Conservation (phyloP, 1,140 invertebrate species). For the Mizuhopecten yessoensis region DNA sequence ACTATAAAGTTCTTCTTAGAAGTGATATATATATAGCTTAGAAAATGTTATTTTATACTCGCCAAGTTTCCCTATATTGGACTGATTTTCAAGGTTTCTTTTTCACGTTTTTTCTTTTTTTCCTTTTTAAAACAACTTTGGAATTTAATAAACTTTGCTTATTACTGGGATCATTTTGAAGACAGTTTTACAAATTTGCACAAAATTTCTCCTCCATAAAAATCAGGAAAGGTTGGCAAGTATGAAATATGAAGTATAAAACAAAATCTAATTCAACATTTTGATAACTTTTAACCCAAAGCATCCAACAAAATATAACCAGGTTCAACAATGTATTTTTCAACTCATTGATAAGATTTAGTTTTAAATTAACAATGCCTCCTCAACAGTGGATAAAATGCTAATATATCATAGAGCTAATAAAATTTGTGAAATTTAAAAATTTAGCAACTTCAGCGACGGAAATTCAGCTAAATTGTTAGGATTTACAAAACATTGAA, state of each 20-base stretch:
- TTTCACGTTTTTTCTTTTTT: no score
- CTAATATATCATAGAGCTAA: not conserved
- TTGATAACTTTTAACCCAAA: not conserved
- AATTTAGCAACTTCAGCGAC: not conserved
- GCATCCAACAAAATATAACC: not conserved
- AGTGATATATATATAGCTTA: no score
- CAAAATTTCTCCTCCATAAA: no score
- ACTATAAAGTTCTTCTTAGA: no score
- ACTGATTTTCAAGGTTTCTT: no score
- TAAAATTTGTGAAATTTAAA: not conserved
- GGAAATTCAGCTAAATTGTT: not conserved
- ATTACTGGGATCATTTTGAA: no score
- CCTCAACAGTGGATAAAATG: not conserved
- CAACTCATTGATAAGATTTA: not conserved
- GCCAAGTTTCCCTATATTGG: no score
- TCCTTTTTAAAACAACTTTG: no score
- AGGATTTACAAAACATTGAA: not conserved
- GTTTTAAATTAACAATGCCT: not conserved
- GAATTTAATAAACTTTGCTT: no score
- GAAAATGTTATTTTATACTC: no score
- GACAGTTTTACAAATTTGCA: not conserved
- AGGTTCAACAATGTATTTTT: not conserved
- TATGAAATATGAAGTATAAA: not conserved
- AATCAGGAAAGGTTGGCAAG: not conserved
- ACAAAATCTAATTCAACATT: not conserved